A percentile compares a stretch with the other conserved stretches of the same genome.
Conservation (phyloP, 2,113 vertebrate species). For the Brienomyrus brachyistius region DNA sequence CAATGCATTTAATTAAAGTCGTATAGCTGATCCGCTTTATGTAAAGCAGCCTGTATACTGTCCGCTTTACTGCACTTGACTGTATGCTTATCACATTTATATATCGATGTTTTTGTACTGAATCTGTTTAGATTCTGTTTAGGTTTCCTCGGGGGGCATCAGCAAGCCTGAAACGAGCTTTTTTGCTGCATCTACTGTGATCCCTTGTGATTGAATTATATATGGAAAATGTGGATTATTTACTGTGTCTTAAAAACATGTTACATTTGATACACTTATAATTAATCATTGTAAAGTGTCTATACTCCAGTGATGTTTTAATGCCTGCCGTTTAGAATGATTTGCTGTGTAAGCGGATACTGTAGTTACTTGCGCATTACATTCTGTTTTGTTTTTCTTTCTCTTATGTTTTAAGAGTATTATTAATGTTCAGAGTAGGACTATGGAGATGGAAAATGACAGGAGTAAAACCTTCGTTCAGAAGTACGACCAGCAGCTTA, state of each 20-base stretch:
- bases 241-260: neutral
- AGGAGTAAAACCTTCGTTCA: conserved; percentile 76
- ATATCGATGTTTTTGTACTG: neutral
- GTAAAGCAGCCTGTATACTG: neutral
- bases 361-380: neutral
- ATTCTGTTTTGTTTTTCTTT: neutral
- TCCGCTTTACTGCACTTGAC: neutral
- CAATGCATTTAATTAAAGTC: neutral
- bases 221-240: neutral
- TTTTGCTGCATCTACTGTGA: neutral
- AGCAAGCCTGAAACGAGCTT: neutral
- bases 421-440: conserved; percentile 74
- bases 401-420: conserved; percentile 71
- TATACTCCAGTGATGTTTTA: neutral
- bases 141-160: neutral
- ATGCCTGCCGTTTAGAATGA: neutral
- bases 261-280: neutral
- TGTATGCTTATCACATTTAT: neutral
- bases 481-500: conserved; percentile 82
- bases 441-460: conserved; percentile 71
- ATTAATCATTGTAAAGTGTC: neutral
- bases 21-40: neutral
- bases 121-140: neutral
- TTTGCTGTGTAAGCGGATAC: neutral
- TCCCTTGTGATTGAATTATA: neutral